Percentiles rank a stretch among this genome's conserved stretches.
These are phyloP conservation scores for Telmatochromis brachygnathus DNA, from an alignment of 2,113 vertebrate genomes.

Conservation along the genomic window DNA sequence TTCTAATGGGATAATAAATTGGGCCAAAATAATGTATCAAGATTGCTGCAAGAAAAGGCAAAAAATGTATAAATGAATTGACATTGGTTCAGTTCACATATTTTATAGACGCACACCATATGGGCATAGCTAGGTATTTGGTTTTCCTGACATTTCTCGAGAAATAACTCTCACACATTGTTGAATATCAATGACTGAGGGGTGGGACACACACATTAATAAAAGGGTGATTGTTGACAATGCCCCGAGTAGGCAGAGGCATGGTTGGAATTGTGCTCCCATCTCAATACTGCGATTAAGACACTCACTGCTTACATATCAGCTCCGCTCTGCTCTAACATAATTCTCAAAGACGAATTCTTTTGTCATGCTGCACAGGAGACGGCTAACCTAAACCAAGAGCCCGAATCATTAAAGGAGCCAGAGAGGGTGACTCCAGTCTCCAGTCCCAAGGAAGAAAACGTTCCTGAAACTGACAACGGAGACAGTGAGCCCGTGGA, in stretches of 20 bases:
- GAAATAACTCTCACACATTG: slow-evolving; percentile 67
- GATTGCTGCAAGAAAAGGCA: background rate
- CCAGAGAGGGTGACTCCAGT: slow-evolving; percentile 17
- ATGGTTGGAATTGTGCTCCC: slow-evolving; percentile 76
- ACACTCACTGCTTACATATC: slow-evolving; percentile 60
- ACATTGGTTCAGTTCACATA: background rate
- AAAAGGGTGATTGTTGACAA: slow-evolving; percentile 74
- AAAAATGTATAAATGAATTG: background rate
- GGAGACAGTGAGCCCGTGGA: slow-evolving; percentile 31
- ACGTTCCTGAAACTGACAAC: slow-evolving; percentile 3
- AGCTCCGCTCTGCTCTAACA: slow-evolving; percentile 46
- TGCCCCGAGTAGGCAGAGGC: slow-evolving; percentile 74
- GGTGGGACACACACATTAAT: slow-evolving; percentile 65
- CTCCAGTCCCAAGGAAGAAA: slow-evolving; percentile 7
- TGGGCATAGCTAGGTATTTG: background rate
- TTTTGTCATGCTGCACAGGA: slow-evolving; percentile 65
- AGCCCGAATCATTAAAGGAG: slow-evolving; percentile 24
- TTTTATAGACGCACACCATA: background rate
- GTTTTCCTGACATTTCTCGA: slow-evolving; percentile 40
- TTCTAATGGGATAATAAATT: background rate
- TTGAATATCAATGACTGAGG: slow-evolving; percentile 78
- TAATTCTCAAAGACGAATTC: slow-evolving; percentile 54
- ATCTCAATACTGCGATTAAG: slow-evolving; percentile 74
- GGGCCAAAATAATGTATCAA: background rate
- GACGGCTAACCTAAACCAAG: slow-evolving; percentile 39